phyloP scores from a whole-genome alignment of 2,797 vertebrate species.

The Labroides dimidiatus region DNA sequence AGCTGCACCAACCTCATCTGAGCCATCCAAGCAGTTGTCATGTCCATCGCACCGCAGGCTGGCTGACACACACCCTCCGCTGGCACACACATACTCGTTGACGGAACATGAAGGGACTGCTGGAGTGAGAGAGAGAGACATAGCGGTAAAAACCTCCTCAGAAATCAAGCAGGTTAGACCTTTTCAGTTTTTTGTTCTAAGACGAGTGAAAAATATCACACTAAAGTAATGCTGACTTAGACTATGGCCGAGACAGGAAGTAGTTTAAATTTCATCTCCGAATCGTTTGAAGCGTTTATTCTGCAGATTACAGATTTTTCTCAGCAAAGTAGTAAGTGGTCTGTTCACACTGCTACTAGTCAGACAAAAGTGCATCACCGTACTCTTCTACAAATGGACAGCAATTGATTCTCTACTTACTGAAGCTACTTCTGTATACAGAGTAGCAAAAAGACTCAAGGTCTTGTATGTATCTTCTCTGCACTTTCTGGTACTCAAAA shows the following conservation, averaged over 20 bases:
- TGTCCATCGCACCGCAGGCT: conserved; percentile 94
- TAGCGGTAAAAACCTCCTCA: conserved; percentile 16
- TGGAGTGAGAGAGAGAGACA: conserved; percentile 58
- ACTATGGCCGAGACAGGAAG: not conserved
- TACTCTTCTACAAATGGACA: not conserved
- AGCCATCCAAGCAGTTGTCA: conserved; percentile 94
- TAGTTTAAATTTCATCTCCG: not conserved
- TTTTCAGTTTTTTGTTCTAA: not conserved
- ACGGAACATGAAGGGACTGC: conserved; percentile 93
- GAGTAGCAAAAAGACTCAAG: too few relatives aligned
- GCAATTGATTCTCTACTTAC: not conserved
- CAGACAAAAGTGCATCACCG: conserved; percentile 18
- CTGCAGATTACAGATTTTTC: not conserved
- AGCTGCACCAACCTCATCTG: conserved; percentile 91
- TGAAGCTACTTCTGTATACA: too few relatives aligned
- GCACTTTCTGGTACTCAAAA: not conserved
- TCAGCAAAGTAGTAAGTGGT: too few relatives aligned
- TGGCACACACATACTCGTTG: conserved; percentile 94
- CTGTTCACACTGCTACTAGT: conserved; percentile 8
- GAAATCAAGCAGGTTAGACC: conserved; percentile 5
- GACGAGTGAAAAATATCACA: conserved; percentile 1
- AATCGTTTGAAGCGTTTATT: conserved; percentile 9
- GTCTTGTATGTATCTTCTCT: not conserved
- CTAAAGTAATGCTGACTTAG: not conserved
- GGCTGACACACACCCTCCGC: conserved; percentile 92